phyloP scores from a whole-genome alignment of 1,140 invertebrate genomes.

The Drosophila kohkoa region DNA sequence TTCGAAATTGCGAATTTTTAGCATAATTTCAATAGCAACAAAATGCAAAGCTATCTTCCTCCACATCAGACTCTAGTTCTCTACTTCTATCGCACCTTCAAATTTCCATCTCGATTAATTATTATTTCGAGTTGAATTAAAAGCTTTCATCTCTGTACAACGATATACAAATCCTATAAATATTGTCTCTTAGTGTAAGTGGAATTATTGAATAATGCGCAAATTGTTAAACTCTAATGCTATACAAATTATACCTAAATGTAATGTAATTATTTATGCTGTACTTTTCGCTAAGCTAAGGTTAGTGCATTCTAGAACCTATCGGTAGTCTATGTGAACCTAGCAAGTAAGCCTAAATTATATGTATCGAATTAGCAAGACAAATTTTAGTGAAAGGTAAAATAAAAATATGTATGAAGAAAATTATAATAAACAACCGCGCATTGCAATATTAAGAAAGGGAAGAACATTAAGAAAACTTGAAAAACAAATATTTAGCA shows the following conservation, averaged over 20 bases:
- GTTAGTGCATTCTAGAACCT: slow-evolving; percentile 84
- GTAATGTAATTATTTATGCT: slow-evolving; percentile 84
- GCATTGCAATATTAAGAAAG: slow-evolving; percentile 29
- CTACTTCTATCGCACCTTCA: slow-evolving; percentile 1
- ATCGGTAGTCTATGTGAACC: slow-evolving; percentile 79
- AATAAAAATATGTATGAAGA: slow-evolving; percentile 19
- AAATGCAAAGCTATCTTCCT: slow-evolving; percentile 11
- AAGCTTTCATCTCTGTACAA: slow-evolving; percentile 49
- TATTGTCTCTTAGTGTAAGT: slow-evolving; percentile 43
- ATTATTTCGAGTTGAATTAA: slow-evolving; percentile 26
- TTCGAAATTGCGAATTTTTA: slow-evolving; percentile 54
- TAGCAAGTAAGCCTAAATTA: slow-evolving; percentile 77
- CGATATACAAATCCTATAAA: slow-evolving; percentile 27
- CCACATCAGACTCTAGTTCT: not conserved
- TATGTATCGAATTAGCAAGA: slow-evolving; percentile 77
- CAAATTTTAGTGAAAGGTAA: slow-evolving; percentile 77
- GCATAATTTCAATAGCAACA: slow-evolving; percentile 44
- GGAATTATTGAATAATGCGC: slow-evolving; percentile 49
- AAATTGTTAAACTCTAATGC: slow-evolving; percentile 64
- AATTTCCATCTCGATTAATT: slow-evolving; percentile 1
- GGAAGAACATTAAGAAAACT: slow-evolving; percentile 44
- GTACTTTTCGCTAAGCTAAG: slow-evolving; percentile 83
- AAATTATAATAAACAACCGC: slow-evolving; percentile 18
- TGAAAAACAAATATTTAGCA: slow-evolving; percentile 71
- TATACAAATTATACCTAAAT: slow-evolving; percentile 54